Evolutionary conservation across 2,797 vertebrate species (phyloP).

Genomic region (Streptopelia turtur): DNA sequence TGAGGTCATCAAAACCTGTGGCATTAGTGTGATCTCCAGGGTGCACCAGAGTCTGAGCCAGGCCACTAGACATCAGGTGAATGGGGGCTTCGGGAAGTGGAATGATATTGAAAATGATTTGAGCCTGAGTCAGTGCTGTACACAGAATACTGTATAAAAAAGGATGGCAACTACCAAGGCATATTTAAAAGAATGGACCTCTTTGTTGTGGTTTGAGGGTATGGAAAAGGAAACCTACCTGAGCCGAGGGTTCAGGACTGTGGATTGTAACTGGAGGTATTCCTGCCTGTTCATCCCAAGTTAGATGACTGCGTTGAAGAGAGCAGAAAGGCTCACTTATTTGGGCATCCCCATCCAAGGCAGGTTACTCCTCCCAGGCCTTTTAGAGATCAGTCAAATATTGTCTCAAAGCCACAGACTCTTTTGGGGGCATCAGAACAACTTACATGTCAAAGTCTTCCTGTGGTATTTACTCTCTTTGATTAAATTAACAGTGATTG

Average conservation of each 20-base stretch:
- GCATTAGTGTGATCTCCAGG: neutral
- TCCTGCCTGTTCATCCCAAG: neutral
- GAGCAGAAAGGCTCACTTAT: neutral
- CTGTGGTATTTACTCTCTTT: neutral
- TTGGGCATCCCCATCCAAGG: neutral
- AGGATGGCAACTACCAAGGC: neutral
- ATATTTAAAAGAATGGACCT: neutral
- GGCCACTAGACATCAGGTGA: neutral
- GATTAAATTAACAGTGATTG: neutral
- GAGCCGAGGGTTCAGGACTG: neutral
- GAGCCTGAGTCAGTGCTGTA: neutral
- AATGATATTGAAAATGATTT: neutral
- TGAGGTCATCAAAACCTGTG: neutral
- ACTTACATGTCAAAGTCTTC: neutral
- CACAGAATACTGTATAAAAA: neutral
- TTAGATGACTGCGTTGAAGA: neutral
- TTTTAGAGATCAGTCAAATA: neutral
- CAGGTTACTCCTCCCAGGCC: neutral
- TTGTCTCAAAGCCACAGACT: neutral
- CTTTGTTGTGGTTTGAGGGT: neutral
- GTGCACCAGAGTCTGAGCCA: neutral
- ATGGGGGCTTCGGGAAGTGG: neutral
- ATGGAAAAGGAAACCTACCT: neutral
- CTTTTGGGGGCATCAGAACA: neutral
- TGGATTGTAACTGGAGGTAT: neutral